A percentile compares a stretch with the other conserved stretches of the same genome.
Conservation (phyloP, 2,888 invertebrate species). For the Stomorhina lunata region DNA sequence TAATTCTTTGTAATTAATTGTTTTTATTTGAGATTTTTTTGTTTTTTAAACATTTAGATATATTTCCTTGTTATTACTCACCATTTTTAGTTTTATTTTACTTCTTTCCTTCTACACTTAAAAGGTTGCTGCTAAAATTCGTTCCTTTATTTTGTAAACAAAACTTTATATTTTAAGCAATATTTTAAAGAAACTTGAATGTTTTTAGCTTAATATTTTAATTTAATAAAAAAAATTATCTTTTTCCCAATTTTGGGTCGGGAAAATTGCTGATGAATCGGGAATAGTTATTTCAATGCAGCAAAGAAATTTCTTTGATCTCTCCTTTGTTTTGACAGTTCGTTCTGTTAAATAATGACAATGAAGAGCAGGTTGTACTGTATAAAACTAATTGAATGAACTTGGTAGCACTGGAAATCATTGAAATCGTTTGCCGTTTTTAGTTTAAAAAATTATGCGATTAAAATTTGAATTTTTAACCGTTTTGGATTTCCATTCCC, state of each 20-base stretch:
- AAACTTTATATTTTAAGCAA: background rate
- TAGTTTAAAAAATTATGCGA: no score
- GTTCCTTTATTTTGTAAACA: no score
- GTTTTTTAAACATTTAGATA: background rate
- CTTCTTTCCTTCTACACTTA: slow-evolving; percentile 17
- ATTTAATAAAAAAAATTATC: slow-evolving; percentile 12
- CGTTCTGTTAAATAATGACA: background rate
- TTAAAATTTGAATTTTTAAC: no score
- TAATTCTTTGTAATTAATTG: background rate
- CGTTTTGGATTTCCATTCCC: no score
- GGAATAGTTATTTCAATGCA: slow-evolving; percentile 29
- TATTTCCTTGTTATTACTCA: slow-evolving; percentile 58
- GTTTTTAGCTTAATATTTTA: background rate
- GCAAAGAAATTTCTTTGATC: slow-evolving; percentile 14
- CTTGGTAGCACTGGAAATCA: background rate
- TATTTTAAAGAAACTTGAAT: background rate
- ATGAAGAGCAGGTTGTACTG: background rate
- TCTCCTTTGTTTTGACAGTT: slow-evolving; percentile 48
- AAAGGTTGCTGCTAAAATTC: background rate
- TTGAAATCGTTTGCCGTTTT: no score
- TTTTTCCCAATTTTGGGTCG: slow-evolving; percentile 28
- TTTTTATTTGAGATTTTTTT: background rate
- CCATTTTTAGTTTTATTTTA: slow-evolving; percentile 51
- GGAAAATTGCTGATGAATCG: slow-evolving; percentile 51
- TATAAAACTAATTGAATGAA: background rate